Evolutionary conservation across 2,888 invertebrate genomes (phyloP), one percentile per base, ranked within the genome.

Genomic region (Scelioninae gen. 1): DNA sequence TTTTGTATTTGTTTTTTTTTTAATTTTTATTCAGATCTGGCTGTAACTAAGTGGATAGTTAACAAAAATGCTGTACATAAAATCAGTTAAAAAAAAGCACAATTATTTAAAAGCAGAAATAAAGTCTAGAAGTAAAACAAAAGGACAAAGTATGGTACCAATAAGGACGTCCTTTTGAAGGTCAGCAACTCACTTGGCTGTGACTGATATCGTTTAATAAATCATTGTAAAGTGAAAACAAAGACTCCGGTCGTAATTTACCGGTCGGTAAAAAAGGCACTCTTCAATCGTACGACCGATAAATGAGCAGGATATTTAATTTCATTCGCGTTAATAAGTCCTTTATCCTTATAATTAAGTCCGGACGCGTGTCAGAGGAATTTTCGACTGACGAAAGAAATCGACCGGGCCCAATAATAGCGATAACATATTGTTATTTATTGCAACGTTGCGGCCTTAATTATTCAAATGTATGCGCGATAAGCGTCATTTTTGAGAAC

Each of bases 351-450:
- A 53, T 78, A 78, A 79, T 79, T 79, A 79, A 79, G 72, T 60
- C 55, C 56, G 49, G 43, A 68, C 40, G 76, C 58, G 51, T 23
- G 23, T 68, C 43, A 31, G 5, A 13, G 60, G 65, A 66, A 72
- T 79, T 66, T 78, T 45, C 65, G 66, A 32, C 34, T 4, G 63
- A 16, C 34, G 51, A 31, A 40, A 78, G 4, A 68, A 68, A 53
- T 49, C 23, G 29, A 9, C 23, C 5, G 49, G 29, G n/a, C 23
- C 5, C 58, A 63, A 53, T 51, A 72, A 29, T n/a, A 58, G 6
- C 65, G 69, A 79, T 83, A 75, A 83, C 40, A 79, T 68, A 79
- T 75, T 79, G 75, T 83, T 79, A 79, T 83, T 79, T 83, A 79
- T 75, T 49, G 47, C 76, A 8, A 5, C 31, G 23, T 49, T 40